Evolutionary conservation across 2,888 invertebrate species (phyloP).

Genomic region (Danaus chrysippus): DNA sequence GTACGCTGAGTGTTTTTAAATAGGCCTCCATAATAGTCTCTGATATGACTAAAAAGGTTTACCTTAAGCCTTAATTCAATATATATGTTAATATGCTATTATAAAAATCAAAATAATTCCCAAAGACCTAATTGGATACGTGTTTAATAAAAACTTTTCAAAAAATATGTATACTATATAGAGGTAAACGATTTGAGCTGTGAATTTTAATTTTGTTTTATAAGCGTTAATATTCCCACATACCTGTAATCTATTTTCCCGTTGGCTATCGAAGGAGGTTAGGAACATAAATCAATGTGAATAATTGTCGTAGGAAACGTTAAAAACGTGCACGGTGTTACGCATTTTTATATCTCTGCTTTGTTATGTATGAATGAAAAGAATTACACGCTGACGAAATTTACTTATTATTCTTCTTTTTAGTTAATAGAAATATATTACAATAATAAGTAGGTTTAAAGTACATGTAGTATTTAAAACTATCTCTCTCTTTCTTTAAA

Average conservation of each 20-base stretch:
- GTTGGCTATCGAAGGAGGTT: slow-evolving; percentile 35
- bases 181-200: slow-evolving; percentile 6
- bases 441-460: no score
- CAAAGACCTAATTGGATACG: no score
- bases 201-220: neutral
- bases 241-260: slow-evolving; percentile 32
- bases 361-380: slow-evolving; percentile 12
- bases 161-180: no score
- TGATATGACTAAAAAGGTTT: slow-evolving; percentile 8
- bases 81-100: no score
- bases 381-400: slow-evolving; percentile 8
- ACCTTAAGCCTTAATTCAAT: neutral
- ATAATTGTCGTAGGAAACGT: slow-evolving; percentile 51
- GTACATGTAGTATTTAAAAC: no score
- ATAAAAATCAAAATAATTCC: no score
- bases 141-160: no score
- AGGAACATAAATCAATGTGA: slow-evolving; percentile 56
- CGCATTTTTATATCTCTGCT: slow-evolving; percentile 47
- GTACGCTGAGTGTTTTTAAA: slow-evolving; percentile 33
- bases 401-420: no score
- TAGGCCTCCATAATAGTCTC: slow-evolving; percentile 9
- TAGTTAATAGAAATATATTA: no score
- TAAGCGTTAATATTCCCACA: slow-evolving; percentile 14
- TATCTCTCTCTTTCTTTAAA: no score
- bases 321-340: slow-evolving; percentile 41